Evolutionary conservation across 2,113 vertebrate species (phyloP), one percentile per base, ranked within the genome.

Genomic region (Amblyornis subalaris): DNA sequence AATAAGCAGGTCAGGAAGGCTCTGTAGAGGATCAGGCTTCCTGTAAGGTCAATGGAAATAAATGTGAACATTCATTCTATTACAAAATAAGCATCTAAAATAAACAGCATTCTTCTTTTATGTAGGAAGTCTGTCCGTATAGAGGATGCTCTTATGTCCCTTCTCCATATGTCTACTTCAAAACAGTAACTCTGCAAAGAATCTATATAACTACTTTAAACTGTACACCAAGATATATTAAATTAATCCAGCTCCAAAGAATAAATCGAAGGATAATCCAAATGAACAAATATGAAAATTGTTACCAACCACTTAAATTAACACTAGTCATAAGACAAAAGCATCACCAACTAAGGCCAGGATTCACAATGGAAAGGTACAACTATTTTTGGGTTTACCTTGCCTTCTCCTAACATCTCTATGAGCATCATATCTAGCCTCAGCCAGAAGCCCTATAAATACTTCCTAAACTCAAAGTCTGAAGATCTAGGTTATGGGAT

Each of bases 381-480:
- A 29, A 38, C 2, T 36, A 8, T 5, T 55, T 82, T 58, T 66
- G 55, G 3, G 18, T 66, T 66, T 75, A 2, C 7, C 35, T n/a
- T 14, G 2, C 17, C 31, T 67, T 22, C 12, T 77, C 21, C 48
- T 48, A 62, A 53, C 6, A 36, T 33, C 18, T 36, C 19, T 40
- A 15, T 0, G 0, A 81, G 9, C 7, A 47, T 28, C 12, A 17
- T 3, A 3, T 26, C 19, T 40, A 26, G 14, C 17, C 64, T 16
- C 31, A 53, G 4, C 3, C 14, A 90, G n/a, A 82, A 81, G 24
- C 2, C 10, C 18, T 70, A n/a, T 47, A 70, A 73, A 42, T 40
- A 69, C 17, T 20, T 65, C 11, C 40, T 55, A 53, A 70, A 2
- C 1, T 35, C 16, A 50, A n/a, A 76, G 10, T 38, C 40, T 81